A percentile compares a stretch with the other conserved stretches of the same genome.
Evolutionary conservation across 2,888 invertebrate species (phyloP).

Genomic region (Pinctada fucata): DNA sequence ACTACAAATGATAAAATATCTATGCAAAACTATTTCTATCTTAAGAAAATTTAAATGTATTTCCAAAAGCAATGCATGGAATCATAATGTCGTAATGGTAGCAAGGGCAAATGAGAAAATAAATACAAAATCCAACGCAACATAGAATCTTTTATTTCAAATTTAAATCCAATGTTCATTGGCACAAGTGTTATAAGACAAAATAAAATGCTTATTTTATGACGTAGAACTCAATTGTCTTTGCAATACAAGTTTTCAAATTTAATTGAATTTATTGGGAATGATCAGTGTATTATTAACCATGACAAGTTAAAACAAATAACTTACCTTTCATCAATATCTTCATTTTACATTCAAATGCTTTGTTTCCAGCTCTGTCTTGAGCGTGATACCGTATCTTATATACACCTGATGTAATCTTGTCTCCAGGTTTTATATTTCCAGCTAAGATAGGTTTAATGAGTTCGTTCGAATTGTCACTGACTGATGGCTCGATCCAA

Average conservation of each 20-base stretch:
- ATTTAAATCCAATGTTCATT: too few relatives aligned
- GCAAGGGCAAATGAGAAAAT: too few relatives aligned
- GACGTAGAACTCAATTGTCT: too few relatives aligned
- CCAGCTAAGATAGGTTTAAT: slow-evolving; percentile 12
- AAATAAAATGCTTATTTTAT: too few relatives aligned
- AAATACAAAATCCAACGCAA: too few relatives aligned
- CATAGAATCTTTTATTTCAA: too few relatives aligned
- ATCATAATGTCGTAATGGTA: too few relatives aligned
- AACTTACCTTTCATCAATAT: slow-evolving; percentile 47
- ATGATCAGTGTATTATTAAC: too few relatives aligned
- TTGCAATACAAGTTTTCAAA: too few relatives aligned
- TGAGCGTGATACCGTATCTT: slow-evolving; percentile 38
- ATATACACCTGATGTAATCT: slow-evolving; percentile 42
- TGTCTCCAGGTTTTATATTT: slow-evolving; percentile 15
- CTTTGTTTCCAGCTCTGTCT: slow-evolving; percentile 45
- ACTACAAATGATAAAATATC: slow-evolving; percentile 26
- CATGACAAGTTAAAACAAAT: neutral
- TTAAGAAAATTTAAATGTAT: neutral
- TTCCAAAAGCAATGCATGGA: too few relatives aligned
- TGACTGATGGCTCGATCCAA: slow-evolving; percentile 39
- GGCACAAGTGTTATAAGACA: too few relatives aligned
- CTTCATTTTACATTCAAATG: slow-evolving; percentile 41
- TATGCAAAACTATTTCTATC: neutral
- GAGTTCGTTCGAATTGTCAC: slow-evolving; percentile 38
- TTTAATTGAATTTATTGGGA: too few relatives aligned